Base-by-base conservation (phyloP, 2,888 invertebrate genomes). In the Troglohyphantes excavatus region DNA sequence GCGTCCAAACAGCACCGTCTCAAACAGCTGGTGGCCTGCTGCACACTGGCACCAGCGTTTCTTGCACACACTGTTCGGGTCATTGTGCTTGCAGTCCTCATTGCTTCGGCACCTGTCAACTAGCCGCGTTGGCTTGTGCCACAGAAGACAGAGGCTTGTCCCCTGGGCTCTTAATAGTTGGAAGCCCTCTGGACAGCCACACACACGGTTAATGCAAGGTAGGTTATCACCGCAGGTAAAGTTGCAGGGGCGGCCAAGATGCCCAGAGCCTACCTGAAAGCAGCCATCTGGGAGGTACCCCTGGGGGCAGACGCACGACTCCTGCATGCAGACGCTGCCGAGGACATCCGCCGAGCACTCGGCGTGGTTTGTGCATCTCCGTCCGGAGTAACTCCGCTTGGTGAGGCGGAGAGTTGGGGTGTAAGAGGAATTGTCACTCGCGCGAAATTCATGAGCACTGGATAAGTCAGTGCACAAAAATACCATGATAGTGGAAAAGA, bases 1-100 rank as follows among this genome's bases (percentile, higher is more conserved):
- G 19, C 83, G 27, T 1, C 89, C 89, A 65, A 70, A 84, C 0
- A 90, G 21, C 83, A 90, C 84, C 17, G 89, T 90, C 19, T 90
- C 89, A 33, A 90, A 90, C 29, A 90, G 19, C 23, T 90, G 89
- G 33, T 84, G 76, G 2, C 89, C 89, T 53, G 46, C 63, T 6
- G 83, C 83, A 27, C 89, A 90, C 23, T 84, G 83, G 68, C 89
- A 90, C 83, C 83, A 90, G 0, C 79, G 89, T 65, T 90, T 90
- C 19, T 84, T 84, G n/a, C 89, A 90, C n/a, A 83, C 68, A 9
- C 72, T 72, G 23, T 90, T 83, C 5, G 75, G 72, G 76, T 90
- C 89, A 13, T 84, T 76, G 1, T 23, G 72, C 2, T 39, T 78
- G 17, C 89, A 90, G 29, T 90, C 84, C 53, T 90, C 89, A 21